phyloP scores from a whole-genome alignment of 35 echinoderm and acorn worm genomes.

The Heliocidaris erythrogramma region DNA sequence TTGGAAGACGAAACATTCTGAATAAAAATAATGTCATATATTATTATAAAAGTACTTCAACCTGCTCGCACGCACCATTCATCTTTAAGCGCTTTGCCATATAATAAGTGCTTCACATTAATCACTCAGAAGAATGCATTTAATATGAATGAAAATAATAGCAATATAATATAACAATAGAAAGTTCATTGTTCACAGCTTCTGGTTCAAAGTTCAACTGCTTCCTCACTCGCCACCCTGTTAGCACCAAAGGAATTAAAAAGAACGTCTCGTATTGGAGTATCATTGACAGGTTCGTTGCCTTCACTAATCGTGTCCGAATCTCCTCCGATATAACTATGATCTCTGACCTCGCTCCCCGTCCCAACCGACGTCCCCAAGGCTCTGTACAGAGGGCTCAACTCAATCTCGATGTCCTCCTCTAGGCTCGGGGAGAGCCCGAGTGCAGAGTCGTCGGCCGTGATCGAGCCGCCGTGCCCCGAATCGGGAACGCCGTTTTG shows the following conservation, averaged over 20 bases:
- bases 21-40: neutral
- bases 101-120: neutral
- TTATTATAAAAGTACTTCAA: neutral
- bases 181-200: neutral
- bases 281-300: neutral
- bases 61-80: neutral
- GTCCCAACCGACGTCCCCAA: conserved; percentile 2
- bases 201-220: neutral
- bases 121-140: neutral
- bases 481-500: conserved; percentile 31
- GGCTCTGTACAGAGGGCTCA: conserved; percentile 20
- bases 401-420: neutral
- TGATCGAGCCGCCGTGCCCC: conserved; percentile 25
- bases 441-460: conserved; percentile 25
- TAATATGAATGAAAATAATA: conserved; percentile 14
- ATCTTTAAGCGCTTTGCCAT: neutral
- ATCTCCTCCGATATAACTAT: conserved; percentile 36
- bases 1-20: neutral
- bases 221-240: conserved; percentile 9
- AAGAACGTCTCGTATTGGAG: conserved; percentile 28
- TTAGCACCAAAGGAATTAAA: conserved; percentile 43
- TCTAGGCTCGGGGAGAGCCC: conserved; percentile 37
- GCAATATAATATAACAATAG: neutral
- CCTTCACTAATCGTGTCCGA: conserved; percentile 46
- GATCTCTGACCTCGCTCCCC: conserved; percentile 24